Percentiles rank a stretch among this genome's conserved stretches.
These are phyloP conservation scores for Axis porcinus DNA, from an alignment of 2,113 vertebrate species.

Conservation along the genomic window DNA sequence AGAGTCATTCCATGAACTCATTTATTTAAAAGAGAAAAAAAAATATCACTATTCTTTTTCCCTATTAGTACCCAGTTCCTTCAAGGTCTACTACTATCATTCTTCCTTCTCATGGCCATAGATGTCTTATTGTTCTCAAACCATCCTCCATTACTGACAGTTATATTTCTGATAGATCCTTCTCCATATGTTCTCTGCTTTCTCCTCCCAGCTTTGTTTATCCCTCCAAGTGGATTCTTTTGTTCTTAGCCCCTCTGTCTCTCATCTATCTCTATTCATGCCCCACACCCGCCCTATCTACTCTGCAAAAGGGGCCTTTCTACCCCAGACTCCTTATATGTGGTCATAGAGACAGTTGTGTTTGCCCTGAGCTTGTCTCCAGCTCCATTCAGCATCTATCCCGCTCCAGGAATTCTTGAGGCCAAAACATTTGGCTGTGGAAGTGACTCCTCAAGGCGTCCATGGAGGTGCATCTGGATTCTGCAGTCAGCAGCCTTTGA, in stretches of 20 bases:
- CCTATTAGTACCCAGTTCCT: neutral
- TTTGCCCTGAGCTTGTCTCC: neutral
- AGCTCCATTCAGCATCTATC: neutral
- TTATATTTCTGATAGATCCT: neutral
- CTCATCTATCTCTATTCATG: rapidly evolving
- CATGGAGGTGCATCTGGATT: constrained; percentile 28
- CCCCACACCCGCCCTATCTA: neutral
- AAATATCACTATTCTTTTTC: neutral
- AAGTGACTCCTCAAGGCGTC: neutral
- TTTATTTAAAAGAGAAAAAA: neutral
- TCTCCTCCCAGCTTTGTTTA: neutral
- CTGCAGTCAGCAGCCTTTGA: constrained; percentile 36
- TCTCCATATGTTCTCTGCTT: neutral
- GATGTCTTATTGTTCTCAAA: neutral
- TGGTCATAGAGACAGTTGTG: neutral
- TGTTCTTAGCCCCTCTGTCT: neutral
- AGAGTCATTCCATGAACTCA: neutral
- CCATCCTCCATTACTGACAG: neutral
- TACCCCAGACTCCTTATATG: neutral
- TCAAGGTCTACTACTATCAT: neutral
- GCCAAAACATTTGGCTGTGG: neutral
- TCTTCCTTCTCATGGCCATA: neutral
- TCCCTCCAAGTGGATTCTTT: neutral
- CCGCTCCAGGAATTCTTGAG: neutral
- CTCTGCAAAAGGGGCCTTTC: neutral